Conservation (phyloP, 2,113 vertebrate genomes). For the Pseudorhombus dupliciocellatus region DNA sequence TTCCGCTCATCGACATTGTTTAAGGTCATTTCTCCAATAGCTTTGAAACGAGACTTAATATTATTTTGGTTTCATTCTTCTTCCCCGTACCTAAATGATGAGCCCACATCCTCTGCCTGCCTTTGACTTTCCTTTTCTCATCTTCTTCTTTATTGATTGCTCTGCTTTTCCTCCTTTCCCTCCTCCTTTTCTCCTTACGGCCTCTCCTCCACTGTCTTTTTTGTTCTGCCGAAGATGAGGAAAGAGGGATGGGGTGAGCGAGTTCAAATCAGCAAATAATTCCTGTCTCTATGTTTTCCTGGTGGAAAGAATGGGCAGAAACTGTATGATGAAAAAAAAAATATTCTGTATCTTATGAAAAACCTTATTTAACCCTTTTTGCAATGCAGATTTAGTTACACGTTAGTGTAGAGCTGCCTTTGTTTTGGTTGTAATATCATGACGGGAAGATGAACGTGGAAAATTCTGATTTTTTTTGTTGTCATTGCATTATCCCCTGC, state of each 20-base stretch:
- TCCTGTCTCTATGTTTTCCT: conserved; percentile 80
- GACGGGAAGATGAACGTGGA: conserved; percentile 61
- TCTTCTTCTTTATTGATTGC: conserved; percentile 55
- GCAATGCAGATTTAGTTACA: conserved; percentile 94
- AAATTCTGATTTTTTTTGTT: conserved; percentile 82
- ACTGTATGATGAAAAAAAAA: conserved; percentile 81
- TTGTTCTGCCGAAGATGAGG: conserved; percentile 41
- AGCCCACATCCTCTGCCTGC: conserved; percentile 28
- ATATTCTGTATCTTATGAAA: conserved; percentile 92
- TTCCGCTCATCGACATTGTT: conserved; percentile 50
- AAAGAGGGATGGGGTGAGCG: conserved; percentile 30
- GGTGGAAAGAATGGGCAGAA: conserved; percentile 77
- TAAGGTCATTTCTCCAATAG: conserved; percentile 19
- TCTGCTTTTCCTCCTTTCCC: conserved; percentile 38
- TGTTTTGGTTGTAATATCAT: conserved; percentile 87
- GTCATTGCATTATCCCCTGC: conserved; percentile 57
- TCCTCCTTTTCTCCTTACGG: background rate
- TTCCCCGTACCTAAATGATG: conserved; percentile 35
- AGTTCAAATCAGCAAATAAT: conserved; percentile 54
- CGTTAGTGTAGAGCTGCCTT: conserved; percentile 90
- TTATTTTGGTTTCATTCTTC: conserved; percentile 34
- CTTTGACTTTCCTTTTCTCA: conserved; percentile 44
- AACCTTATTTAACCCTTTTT: conserved; percentile 94
- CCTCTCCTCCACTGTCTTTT: background rate
- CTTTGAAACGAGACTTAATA: conserved; percentile 34